Percentiles rank a stretch among this genome's conserved stretches.
phyloP scores from a whole-genome alignment of 2,113 vertebrate genomes.

The Arothron firmamentum region DNA sequence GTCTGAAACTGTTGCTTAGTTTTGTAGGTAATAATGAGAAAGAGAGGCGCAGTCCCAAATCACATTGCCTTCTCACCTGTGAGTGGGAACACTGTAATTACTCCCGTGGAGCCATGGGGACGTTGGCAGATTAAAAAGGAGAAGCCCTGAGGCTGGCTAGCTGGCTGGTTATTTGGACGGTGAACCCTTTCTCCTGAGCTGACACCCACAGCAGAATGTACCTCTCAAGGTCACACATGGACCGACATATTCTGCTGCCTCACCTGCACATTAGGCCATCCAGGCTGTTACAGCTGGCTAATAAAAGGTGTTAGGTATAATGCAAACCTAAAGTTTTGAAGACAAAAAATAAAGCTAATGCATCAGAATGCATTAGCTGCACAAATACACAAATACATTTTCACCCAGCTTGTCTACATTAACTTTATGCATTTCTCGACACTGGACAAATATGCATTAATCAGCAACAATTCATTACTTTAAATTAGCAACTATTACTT shows the following conservation, averaged over 20 bases:
- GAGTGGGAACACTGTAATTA: slow-evolving; percentile 62
- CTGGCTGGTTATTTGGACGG: slow-evolving; percentile 13
- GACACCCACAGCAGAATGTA: slow-evolving; percentile 34
- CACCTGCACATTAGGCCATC: not conserved
- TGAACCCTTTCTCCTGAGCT: slow-evolving; percentile 17
- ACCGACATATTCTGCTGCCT: not conserved
- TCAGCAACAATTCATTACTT: too few relatives aligned
- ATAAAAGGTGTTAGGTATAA: not conserved
- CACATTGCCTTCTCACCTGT: slow-evolving; percentile 42
- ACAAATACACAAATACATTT: not conserved
- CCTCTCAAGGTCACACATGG: slow-evolving; percentile 50
- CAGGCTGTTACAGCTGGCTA: not conserved
- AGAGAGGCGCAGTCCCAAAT: slow-evolving; percentile 30
- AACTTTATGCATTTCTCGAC: too few relatives aligned
- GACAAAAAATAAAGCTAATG: not conserved
- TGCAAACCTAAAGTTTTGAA: not conserved
- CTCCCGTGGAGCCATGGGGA: slow-evolving; percentile 34
- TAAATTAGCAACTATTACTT: too few relatives aligned
- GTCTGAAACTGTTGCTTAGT: slow-evolving; percentile 41
- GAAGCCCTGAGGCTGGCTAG: slow-evolving; percentile 25
- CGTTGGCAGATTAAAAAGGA: slow-evolving; percentile 54
- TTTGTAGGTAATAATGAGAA: slow-evolving; percentile 52
- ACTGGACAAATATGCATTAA: too few relatives aligned
- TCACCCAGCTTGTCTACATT: too few relatives aligned
- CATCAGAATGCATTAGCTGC: not conserved